These are phyloP conservation scores for Toxonevra muliebris DNA, from an alignment of 2,888 invertebrate species.

Conservation along the genomic window DNA sequence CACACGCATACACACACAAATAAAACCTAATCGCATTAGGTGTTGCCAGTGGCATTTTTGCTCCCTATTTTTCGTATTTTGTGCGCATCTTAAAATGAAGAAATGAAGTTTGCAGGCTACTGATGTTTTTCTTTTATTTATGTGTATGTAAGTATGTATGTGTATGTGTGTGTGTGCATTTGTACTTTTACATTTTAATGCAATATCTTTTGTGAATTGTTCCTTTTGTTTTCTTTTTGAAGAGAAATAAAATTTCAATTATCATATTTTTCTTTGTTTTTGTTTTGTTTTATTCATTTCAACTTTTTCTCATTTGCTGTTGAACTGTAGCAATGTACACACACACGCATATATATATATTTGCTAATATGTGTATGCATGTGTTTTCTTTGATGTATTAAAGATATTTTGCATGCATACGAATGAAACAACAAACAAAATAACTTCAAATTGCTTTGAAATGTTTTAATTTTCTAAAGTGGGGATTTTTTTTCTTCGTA, in stretches of 20 bases:
- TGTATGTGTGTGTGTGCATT: constrained; percentile 40
- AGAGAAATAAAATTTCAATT: background rate
- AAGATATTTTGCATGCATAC: background rate
- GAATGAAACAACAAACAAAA: no score
- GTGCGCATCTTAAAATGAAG: no score
- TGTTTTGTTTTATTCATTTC: constrained; percentile 6
- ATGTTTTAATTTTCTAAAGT: no score
- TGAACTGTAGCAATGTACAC: background rate
- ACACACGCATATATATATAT: background rate
- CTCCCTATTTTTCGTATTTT: no score
- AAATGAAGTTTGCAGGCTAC: background rate
- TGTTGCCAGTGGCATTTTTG: constrained; percentile 21
- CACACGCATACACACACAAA: background rate
- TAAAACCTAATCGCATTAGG: constrained; percentile 25
- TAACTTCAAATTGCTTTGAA: no score
- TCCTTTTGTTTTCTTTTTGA: constrained; percentile 41
- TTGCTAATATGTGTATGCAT: background rate
- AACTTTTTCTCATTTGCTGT: constrained; percentile 1
- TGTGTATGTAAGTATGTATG: constrained; percentile 6
- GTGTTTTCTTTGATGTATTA: background rate
- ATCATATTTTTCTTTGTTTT: constrained; percentile 5
- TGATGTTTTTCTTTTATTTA: constrained; percentile 26
- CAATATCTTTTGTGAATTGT: constrained; percentile 15
- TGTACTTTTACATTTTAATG: background rate
- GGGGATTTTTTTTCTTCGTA: no score